Base-by-base conservation (phyloP, 2,797 vertebrate species). In the Pangasius krempfi region DNA sequence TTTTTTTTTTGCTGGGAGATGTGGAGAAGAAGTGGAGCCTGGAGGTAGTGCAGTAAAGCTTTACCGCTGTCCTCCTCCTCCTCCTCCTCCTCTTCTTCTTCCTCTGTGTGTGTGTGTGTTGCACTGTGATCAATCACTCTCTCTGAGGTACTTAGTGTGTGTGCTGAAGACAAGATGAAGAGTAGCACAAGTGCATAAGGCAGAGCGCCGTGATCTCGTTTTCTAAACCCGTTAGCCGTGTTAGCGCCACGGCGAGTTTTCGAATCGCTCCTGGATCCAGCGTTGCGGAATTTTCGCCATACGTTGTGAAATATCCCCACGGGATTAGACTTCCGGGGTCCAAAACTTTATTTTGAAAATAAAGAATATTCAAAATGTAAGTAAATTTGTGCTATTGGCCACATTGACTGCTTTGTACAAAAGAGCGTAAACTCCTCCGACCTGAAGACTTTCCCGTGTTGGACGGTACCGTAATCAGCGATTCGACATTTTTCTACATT, bases 111-210 rank as follows among this genome's bases (percentile, higher is more conserved):
- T 56, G 54, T 54, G 73, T 88, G 73, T 79, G 30, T 85, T 86
- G 76, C 68, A 75, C 30, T 54, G 68, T 64, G 66, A 89, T 89
- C 84, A 56, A 86, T 89, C 84, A 82, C 22, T 50, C 68, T 89
- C 84, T 73, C 66, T n/a, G 44, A 66, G 87, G 70, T 84, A 37
- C 66, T 86, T 82, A 72, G 78, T 75, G 82, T 83, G 79, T 73
- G 70, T 84, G 37, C n/a, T 44, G 68, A 72, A 47, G 85, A 86
- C 56, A 82, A 89, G 84, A 64, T 83, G 78, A 86, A 76, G 40
- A 82, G 66, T 47, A 60, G 73, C 37, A 79, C 33, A 18, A 76
- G 87, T 64, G 79, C n/a, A 44, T 30, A 13, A 72, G 27, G n/a
- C 87, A 40, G 20, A 50, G 25, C n/a, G 18, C 33, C 0, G 6